phyloP scores from a whole-genome alignment of 2,113 vertebrate species.

The Heptranchias perlo region DNA sequence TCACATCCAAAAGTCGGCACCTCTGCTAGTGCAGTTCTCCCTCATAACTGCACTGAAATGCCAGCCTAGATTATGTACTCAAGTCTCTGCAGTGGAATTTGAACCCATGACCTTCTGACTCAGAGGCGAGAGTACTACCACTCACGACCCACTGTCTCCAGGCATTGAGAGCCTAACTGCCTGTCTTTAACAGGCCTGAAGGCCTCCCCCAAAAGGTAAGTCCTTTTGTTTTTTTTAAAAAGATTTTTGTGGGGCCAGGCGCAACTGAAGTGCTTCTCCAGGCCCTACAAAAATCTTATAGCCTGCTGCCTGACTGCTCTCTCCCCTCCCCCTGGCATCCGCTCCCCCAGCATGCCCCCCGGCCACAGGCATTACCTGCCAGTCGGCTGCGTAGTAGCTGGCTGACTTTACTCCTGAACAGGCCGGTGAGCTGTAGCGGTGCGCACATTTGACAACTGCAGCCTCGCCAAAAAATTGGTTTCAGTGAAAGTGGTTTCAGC shows the following conservation, averaged over 20 bases:
- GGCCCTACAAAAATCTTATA: no score
- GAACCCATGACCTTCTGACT: not conserved
- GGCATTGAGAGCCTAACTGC: no score
- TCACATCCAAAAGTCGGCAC: not conserved
- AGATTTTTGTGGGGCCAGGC: no score
- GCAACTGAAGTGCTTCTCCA: no score
- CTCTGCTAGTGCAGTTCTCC: not conserved
- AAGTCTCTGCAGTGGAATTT: not conserved
- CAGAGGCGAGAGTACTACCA: not conserved
- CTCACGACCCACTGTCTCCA: no score
- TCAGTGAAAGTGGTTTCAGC: not conserved
- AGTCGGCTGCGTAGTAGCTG: not conserved
- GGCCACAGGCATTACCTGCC: not conserved
- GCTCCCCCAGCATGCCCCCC: no score
- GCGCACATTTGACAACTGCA: not conserved
- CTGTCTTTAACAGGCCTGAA: no score
- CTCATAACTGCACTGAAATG: not conserved
- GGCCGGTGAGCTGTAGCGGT: not conserved
- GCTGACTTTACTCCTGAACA: not conserved
- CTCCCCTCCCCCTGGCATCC: no score
- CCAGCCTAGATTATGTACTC: not conserved
- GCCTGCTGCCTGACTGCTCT: no score
- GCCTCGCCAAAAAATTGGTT: not conserved
- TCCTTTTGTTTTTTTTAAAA: no score
- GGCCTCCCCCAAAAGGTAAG: no score